Evolutionary conservation across 2,113 vertebrate species (phyloP).

Genomic region (Herpetotheres cachinnans): DNA sequence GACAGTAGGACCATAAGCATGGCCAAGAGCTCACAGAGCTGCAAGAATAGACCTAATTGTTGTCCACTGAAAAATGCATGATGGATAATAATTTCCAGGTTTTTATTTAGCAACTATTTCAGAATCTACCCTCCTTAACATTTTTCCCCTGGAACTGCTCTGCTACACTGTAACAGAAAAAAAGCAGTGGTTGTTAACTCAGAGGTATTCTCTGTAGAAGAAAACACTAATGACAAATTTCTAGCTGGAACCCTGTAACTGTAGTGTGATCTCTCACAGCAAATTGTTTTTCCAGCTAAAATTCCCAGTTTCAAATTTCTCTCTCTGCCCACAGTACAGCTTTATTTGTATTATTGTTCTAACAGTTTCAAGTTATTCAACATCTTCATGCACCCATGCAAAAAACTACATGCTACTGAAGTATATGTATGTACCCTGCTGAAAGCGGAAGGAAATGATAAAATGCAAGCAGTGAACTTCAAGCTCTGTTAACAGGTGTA

Average conservation of each 20-base stretch:
- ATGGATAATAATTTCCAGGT: neutral
- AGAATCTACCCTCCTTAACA: neutral
- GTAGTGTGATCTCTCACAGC: neutral
- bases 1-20: neutral
- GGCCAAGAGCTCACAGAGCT: neutral
- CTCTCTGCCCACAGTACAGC: neutral
- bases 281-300: neutral
- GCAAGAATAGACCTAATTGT: accelerated
- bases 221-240: neutral
- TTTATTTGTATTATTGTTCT: neutral
- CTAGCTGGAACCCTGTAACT: neutral
- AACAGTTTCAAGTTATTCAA: neutral
- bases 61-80: neutral
- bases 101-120: neutral
- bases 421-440: neutral
- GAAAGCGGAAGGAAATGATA: neutral
- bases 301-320: neutral
- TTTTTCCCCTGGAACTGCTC: neutral
- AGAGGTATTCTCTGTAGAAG: neutral
- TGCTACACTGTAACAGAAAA: neutral
- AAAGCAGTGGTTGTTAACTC: neutral
- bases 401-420: neutral
- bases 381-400: neutral
- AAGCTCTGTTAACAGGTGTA: neutral
- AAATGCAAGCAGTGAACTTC: neutral